phyloP scores from a whole-genome alignment of 2,888 invertebrate genomes.

The Capitulum mitella region DNA sequence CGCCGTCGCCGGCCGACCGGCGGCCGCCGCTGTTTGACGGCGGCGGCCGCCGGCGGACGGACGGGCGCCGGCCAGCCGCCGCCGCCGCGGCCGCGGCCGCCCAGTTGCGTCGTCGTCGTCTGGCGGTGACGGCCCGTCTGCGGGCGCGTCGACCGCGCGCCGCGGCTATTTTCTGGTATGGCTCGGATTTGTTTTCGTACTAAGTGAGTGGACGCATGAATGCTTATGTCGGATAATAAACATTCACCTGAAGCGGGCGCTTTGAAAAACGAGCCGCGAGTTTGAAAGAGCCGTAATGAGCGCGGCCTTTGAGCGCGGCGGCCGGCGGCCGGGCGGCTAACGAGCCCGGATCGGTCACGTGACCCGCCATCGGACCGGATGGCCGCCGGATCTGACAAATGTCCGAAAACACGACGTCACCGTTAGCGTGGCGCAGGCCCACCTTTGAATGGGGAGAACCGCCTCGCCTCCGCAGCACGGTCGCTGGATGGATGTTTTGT shows the following conservation, averaged over 20 bases:
- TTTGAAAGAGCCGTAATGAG: neutral
- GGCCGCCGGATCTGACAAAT: neutral
- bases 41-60: neutral
- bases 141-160: neutral
- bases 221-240: constrained; percentile 23
- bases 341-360: too few species aligned
- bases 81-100: neutral
- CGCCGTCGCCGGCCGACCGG: neutral
- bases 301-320: neutral
- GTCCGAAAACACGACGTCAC: neutral
- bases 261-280: neutral
- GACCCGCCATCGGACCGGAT: too few species aligned
- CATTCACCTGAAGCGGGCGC: neutral
- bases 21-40: neutral
- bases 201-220: constrained; percentile 13
- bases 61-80: neutral
- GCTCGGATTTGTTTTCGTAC: constrained; percentile 23
- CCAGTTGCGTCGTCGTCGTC: neutral
- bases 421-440: neutral
- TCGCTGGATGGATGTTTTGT: too few species aligned
- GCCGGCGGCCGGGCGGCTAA: neutral
- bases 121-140: neutral
- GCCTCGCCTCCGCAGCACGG: too few species aligned
- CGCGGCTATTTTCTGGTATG: neutral
- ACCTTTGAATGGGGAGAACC: neutral